These are phyloP conservation scores for Siniperca obscura DNA, from an alignment of 2,797 vertebrate genomes.

Conservation along the genomic window DNA sequence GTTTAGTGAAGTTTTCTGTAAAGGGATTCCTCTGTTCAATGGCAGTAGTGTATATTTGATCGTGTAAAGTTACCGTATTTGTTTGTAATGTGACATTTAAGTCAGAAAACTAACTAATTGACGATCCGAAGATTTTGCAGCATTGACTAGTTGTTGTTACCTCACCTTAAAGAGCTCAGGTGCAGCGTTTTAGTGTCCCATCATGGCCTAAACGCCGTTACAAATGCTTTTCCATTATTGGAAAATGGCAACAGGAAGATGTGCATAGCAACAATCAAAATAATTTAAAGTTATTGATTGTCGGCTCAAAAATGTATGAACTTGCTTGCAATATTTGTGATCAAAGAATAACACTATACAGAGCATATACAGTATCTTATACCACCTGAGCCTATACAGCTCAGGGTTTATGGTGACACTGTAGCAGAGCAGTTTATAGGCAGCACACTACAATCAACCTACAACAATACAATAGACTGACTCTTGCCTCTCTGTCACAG, in stretches of 20 bases:
- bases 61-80: no score
- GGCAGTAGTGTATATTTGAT: no score
- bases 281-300: no score
- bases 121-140: not conserved
- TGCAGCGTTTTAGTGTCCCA: no score
- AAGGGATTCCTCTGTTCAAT: no score
- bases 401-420: not conserved
- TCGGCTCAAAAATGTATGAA: no score
- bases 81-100: no score
- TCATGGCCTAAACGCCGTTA: no score
- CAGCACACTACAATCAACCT: not conserved
- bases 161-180: no score
- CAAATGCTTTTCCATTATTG: no score
- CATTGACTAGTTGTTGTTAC: not conserved
- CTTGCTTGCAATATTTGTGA: not conserved
- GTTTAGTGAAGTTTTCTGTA: not conserved
- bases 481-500: constrained; percentile 69
- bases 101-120: not conserved
- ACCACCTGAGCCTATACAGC: not conserved
- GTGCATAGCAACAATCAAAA: no score
- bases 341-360: not conserved
- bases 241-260: no score
- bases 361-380: not conserved
- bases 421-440: not conserved
- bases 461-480: not conserved